phyloP scores from a whole-genome alignment of 2,797 vertebrate species.

The Emydoidea blandingii region DNA sequence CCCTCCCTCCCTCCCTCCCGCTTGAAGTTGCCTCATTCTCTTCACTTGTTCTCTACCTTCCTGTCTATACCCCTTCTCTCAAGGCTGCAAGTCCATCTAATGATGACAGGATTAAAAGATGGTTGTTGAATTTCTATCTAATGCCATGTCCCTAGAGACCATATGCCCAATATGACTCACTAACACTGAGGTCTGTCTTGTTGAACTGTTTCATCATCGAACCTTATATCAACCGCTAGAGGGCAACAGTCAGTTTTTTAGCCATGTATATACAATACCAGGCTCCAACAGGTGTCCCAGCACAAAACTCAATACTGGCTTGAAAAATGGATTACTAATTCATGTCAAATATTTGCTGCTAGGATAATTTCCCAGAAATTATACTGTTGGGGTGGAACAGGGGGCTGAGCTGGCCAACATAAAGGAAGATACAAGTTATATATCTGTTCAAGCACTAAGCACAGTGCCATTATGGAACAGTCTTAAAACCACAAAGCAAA shows the following conservation, averaged over 20 bases:
- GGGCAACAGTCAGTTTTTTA: background rate
- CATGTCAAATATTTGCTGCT: background rate
- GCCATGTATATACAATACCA: background rate
- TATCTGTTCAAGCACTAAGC: background rate
- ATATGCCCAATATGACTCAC: background rate
- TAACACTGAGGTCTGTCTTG: background rate
- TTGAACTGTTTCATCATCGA: background rate
- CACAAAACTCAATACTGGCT: background rate
- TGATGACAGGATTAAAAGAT: slow-evolving; percentile 23
- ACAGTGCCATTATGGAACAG: background rate
- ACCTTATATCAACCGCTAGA: background rate
- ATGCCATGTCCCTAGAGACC: background rate
- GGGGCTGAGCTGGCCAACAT: background rate
- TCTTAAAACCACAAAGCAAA: background rate
- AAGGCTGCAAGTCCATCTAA: slow-evolving; percentile 43
- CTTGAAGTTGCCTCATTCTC: background rate
- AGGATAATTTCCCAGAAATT: slow-evolving; percentile 23
- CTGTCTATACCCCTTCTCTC: slow-evolving; percentile 27
- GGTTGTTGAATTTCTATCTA: slow-evolving; percentile 19
- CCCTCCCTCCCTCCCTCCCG: background rate
- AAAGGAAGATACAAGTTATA: background rate
- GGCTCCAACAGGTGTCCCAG: background rate
- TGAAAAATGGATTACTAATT: slow-evolving; percentile 27
- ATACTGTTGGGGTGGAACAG: background rate
- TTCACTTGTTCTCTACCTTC: background rate